These are phyloP conservation scores for Ryuthela nishihirai DNA, from an alignment of 2,888 invertebrate genomes.

Conservation along the genomic window DNA sequence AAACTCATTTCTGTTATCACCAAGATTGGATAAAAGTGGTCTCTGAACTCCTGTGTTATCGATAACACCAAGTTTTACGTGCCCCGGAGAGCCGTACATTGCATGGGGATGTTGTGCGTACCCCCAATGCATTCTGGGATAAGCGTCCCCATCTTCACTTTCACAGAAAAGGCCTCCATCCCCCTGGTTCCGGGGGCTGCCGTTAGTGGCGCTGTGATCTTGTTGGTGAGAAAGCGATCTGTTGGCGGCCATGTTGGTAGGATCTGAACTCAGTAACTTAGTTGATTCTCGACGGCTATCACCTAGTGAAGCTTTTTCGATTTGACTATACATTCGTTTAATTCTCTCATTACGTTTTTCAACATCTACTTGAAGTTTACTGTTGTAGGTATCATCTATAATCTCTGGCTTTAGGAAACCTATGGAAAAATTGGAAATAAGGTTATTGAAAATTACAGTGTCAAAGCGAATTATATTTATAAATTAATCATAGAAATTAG, in stretches of 20 bases:
- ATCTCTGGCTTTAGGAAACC: constrained; percentile 34
- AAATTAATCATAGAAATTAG: too few species aligned
- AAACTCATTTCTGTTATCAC: too few species aligned
- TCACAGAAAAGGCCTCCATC: constrained; percentile 25
- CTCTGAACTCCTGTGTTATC: constrained; percentile 8
- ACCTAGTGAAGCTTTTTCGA: constrained; percentile 25
- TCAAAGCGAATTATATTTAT: too few species aligned
- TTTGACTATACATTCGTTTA: constrained; percentile 32
- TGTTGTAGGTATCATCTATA: constrained; percentile 27
- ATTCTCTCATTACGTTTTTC: constrained; percentile 31
- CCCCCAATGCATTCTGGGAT: constrained; percentile 34
- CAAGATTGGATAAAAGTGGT: too few species aligned
- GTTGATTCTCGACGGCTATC: too few species aligned
- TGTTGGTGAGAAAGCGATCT: background rate
- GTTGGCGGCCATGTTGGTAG: too few species aligned
- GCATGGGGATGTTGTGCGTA: constrained; percentile 31
- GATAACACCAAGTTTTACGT: background rate
- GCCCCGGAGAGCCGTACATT: constrained; percentile 13
- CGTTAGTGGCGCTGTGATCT: constrained; percentile 3
- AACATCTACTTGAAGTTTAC: constrained; percentile 30
- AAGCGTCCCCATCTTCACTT: constrained; percentile 15
- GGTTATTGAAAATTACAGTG: too few species aligned
- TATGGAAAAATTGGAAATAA: background rate
- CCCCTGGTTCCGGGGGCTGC: constrained; percentile 5
- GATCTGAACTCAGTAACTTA: too few species aligned